A percentile compares a stretch with the other conserved stretches of the same genome.
Evolutionary conservation across 2,888 invertebrate species (phyloP).

Genomic region (Mesochorus sp.): DNA sequence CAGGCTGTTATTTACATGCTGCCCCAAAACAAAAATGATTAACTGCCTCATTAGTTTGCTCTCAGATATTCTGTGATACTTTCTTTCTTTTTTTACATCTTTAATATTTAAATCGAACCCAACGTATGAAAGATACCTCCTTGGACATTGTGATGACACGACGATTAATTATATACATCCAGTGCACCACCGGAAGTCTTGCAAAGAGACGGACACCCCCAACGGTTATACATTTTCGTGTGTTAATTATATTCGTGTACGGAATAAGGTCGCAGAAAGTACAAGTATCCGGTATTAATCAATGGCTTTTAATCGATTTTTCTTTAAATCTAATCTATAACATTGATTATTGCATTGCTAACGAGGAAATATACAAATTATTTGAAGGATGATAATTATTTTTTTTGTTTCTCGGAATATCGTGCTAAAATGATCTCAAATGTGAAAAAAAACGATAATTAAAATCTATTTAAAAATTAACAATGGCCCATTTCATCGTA

Average conservation of each 20-base stretch:
- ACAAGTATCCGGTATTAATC: slow-evolving; percentile 27
- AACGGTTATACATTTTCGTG: slow-evolving; percentile 30
- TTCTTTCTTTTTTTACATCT: slow-evolving; percentile 67
- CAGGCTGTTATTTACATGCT: slow-evolving; percentile 80
- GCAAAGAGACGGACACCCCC: slow-evolving; percentile 2
- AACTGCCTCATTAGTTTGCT: slow-evolving; percentile 59
- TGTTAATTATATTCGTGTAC: too few relatives aligned
- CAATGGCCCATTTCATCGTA: too few relatives aligned
- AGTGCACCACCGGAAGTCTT: slow-evolving; percentile 15
- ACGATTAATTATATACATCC: slow-evolving; percentile 68
- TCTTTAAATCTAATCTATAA: slow-evolving; percentile 36
- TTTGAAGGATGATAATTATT: too few relatives aligned
- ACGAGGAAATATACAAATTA: slow-evolving; percentile 27
- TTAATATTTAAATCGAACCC: slow-evolving; percentile 72
- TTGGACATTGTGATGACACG: slow-evolving; percentile 63
- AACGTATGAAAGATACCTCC: slow-evolving; percentile 75
- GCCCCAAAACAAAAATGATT: slow-evolving; percentile 70
- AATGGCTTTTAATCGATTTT: slow-evolving; percentile 32
- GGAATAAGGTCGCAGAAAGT: slow-evolving; percentile 1
- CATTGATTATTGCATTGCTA: slow-evolving; percentile 16
- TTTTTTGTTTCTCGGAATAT: too few relatives aligned
- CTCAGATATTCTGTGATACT: neutral
- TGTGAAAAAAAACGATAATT: too few relatives aligned
- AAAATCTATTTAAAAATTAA: too few relatives aligned
- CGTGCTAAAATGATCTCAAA: too few relatives aligned